Base-by-base conservation (phyloP, 2,113 vertebrate genomes). In the Stigmatopora argus region DNA sequence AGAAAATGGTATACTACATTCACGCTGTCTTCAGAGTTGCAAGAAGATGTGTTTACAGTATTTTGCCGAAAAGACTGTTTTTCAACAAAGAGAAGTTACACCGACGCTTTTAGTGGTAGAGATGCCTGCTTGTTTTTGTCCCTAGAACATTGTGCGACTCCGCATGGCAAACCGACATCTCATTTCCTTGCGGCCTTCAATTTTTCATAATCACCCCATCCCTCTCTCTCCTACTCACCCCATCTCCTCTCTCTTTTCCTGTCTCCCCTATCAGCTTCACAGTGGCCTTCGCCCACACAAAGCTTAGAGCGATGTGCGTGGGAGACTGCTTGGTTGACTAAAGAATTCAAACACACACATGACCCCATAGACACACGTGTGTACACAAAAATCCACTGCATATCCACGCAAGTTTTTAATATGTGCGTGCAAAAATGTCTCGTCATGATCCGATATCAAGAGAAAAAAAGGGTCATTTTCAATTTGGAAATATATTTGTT, bases 231-330 rank as follows among this genome's bases (percentile, higher is more conserved):
- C 85, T 78, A 67, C 80, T 86, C 82, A 73, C 74, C 78, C 79
- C 84, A 85, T 84, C 81, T 81, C 83, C 70, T 81, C 79, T 82
- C 71, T 78, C 79, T 84, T 75, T 72, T 81, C 19, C 83, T 63
- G 83, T 86, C 85, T 88, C 79, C 81, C 75, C 87, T 86, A 87
- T 86, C 86, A 85, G 86, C 78, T 86, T 83, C 81, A 81, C 86
- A 82, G 84, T 89, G 88, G 88, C 89, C 87, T 87, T 87, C 86
- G 78, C 89, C 90, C 88, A 91, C 90, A 89, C 89, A 83, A 80
- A 89, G 84, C 86, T 90, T 79, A 83, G 80, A 89, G 87, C 87
- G 78, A 84, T 83, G 79, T 84, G 86, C 84, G 85, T 89, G 85
- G 85, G 86, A 88, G 83, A 86, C 80, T 72, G 79, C 73, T 72